phyloP scores from a whole-genome alignment of 1,140 invertebrate genomes.

The Rhopalosiphum maidis region DNA sequence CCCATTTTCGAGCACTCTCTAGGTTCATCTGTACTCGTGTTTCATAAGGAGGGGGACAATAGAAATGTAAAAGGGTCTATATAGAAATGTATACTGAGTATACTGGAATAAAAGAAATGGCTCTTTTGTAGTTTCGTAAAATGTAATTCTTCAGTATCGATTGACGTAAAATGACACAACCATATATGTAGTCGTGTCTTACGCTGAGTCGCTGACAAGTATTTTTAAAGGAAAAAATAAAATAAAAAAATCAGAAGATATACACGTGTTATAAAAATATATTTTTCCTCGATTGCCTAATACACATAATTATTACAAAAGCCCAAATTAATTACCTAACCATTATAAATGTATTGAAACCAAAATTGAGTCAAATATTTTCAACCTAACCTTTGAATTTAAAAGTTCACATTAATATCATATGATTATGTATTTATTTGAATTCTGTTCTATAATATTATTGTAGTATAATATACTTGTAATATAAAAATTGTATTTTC shows the following conservation, averaged over 20 bases:
- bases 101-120: background rate
- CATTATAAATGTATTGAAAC: background rate
- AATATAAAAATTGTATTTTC: background rate
- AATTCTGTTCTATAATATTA: background rate
- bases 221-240: background rate
- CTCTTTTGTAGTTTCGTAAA: background rate
- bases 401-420: background rate
- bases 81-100: background rate
- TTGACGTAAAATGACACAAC: background rate
- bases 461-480: background rate
- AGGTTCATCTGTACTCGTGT: background rate
- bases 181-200: background rate
- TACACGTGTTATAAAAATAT: background rate
- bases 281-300: background rate
- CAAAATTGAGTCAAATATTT: background rate
- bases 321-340: background rate
- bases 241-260: background rate
- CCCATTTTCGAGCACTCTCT: background rate
- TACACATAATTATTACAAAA: background rate
- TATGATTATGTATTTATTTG: background rate
- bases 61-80: slow-evolving; percentile 23
- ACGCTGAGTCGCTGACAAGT: background rate
- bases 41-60: slow-evolving; percentile 4
- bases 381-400: background rate
- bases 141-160: slow-evolving; percentile 18